These are phyloP conservation scores for Crossaster papposus DNA, from an alignment of 53 echinoderm and acorn worm species.

Conservation along the genomic window DNA sequence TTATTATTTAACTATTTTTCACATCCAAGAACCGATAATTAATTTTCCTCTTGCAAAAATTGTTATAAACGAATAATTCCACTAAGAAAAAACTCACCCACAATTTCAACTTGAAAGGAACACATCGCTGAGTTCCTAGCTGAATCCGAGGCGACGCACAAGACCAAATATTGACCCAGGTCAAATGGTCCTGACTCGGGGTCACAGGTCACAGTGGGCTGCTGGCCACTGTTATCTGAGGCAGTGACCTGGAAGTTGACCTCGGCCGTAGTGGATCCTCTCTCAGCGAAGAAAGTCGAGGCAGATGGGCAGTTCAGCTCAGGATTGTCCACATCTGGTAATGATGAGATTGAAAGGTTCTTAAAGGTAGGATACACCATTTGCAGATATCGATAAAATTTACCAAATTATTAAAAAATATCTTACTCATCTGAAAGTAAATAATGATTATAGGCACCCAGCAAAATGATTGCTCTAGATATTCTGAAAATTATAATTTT, in stretches of 20 bases:
- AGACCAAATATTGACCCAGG: conserved; percentile 42
- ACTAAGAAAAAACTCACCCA: conserved; percentile 49
- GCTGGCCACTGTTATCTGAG: conserved; percentile 61
- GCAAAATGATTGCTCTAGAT: too few species aligned
- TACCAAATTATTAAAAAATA: too few species aligned
- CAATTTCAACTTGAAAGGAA: conserved; percentile 60
- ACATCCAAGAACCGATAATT: too few species aligned
- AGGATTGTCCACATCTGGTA: conserved; percentile 64
- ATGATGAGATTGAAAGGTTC: too few species aligned
- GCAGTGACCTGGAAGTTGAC: conserved; percentile 48
- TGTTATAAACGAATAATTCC: background rate
- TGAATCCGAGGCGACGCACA: conserved; percentile 66
- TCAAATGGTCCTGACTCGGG: conserved; percentile 46
- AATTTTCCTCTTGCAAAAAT: too few species aligned
- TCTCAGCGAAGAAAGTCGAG: conserved; percentile 55
- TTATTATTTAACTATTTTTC: too few species aligned
- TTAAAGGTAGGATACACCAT: too few species aligned
- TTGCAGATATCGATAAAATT: too few species aligned
- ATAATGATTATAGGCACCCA: too few species aligned
- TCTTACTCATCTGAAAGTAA: too few species aligned
- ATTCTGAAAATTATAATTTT: too few species aligned
- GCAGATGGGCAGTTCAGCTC: conserved; percentile 56
- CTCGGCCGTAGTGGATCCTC: conserved; percentile 21
- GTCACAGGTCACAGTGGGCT: conserved; percentile 67
- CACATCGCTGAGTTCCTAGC: conserved; percentile 66